phyloP scores from a whole-genome alignment of 2,888 invertebrate genomes.

The Pseudoips prasinana region DNA sequence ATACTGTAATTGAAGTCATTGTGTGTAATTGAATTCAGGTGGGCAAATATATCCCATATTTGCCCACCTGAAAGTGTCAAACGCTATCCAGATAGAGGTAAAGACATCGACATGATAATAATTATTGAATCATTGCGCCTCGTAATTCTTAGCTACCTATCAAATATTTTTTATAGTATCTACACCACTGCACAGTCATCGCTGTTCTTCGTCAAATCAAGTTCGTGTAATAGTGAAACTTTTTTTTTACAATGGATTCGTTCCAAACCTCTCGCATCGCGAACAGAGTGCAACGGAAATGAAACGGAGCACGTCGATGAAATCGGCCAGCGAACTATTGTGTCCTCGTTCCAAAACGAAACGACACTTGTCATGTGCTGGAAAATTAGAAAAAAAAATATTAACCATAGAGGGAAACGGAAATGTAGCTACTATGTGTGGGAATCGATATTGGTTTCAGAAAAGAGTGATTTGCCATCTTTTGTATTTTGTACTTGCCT shows the following conservation, averaged over 20 bases:
- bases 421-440: constrained; percentile 14
- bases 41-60: too few relatives aligned
- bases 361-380: constrained; percentile 54
- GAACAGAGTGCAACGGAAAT: constrained; percentile 72
- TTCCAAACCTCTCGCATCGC: constrained; percentile 58
- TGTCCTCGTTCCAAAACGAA: constrained; percentile 43
- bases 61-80: too few relatives aligned
- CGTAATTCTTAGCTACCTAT: too few relatives aligned
- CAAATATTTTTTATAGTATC: too few relatives aligned
- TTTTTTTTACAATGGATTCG: constrained; percentile 65
- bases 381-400: constrained; percentile 50
- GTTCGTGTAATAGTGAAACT: constrained; percentile 77
- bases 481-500: too few relatives aligned
- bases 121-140: too few relatives aligned
- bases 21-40: too few relatives aligned
- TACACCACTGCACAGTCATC: constrained; percentile 22
- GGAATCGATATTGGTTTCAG: too few relatives aligned
- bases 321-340: constrained; percentile 61
- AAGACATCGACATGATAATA: too few relatives aligned
- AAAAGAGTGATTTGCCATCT: too few relatives aligned
- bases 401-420: constrained; percentile 3
- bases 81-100: too few relatives aligned
- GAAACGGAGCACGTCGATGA: constrained; percentile 67
- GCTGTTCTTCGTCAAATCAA: constrained; percentile 67
- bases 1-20: too few relatives aligned